A percentile compares a stretch with the other conserved stretches of the same genome.
Evolutionary conservation across 2,797 vertebrate species (phyloP).

Genomic region (Neomorphus geoffroyi): DNA sequence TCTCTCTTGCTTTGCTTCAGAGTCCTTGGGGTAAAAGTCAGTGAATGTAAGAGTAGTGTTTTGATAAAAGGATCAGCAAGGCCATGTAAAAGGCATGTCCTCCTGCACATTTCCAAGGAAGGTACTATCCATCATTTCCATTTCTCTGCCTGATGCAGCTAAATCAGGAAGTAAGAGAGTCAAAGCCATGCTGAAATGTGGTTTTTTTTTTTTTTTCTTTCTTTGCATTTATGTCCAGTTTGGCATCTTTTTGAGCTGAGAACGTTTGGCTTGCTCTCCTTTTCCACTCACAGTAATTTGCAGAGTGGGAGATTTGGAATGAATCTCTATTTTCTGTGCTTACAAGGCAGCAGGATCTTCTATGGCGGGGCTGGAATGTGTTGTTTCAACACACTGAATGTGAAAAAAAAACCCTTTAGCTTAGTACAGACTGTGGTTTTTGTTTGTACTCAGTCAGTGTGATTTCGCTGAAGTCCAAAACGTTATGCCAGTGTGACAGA

Average conservation of each 20-base stretch:
- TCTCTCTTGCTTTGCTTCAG: not conserved
- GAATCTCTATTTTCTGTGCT: slow-evolving; percentile 26
- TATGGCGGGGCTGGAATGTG: slow-evolving; percentile 44
- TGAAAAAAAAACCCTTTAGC: not conserved
- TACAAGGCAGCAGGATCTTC: not conserved
- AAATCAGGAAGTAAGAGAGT: not conserved
- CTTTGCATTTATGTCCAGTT: not conserved
- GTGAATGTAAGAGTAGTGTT: slow-evolving; percentile 30
- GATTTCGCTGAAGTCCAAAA: slow-evolving; percentile 51
- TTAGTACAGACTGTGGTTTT: slow-evolving; percentile 34
- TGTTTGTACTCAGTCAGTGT: slow-evolving; percentile 62
- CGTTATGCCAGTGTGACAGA: slow-evolving; percentile 43
- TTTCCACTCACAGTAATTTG: not conserved
- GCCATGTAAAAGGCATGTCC: slow-evolving; percentile 2
- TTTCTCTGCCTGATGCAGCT: not conserved
- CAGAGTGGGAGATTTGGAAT: slow-evolving; percentile 1
- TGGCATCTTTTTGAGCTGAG: slow-evolving; percentile 1
- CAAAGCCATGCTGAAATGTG: not conserved
- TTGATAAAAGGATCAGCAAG: slow-evolving; percentile 44
- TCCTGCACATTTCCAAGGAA: not conserved
- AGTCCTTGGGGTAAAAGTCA: slow-evolving; percentile 25
- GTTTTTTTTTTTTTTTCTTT: not conserved
- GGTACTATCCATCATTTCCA: not conserved
- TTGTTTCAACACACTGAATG: slow-evolving; percentile 59
- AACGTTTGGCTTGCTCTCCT: not conserved